Conservation (phyloP, 2,888 invertebrate species). For the Drosophila nigritarsus region DNA sequence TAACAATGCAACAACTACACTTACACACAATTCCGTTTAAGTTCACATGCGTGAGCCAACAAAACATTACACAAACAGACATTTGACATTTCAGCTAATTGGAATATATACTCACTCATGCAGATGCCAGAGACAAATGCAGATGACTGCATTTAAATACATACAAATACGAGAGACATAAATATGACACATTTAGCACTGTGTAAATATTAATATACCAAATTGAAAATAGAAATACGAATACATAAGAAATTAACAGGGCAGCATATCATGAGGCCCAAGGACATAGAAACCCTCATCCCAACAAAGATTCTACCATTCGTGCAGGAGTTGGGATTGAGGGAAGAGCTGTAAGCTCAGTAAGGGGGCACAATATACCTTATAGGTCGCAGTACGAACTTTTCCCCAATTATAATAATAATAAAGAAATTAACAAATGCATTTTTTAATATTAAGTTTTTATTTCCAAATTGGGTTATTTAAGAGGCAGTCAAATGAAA, state of each 20-base stretch:
- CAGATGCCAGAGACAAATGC: not conserved
- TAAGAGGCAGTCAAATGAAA: not conserved
- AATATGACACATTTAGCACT: not conserved
- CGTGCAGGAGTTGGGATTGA: too few relatives aligned
- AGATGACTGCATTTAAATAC: not conserved
- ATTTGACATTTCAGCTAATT: slow-evolving; percentile 53
- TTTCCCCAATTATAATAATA: too few relatives aligned
- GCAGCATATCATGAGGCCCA: too few relatives aligned
- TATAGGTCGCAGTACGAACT: too few relatives aligned
- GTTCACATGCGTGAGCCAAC: slow-evolving; percentile 13
- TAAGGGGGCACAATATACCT: too few relatives aligned
- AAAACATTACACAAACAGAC: slow-evolving; percentile 29
- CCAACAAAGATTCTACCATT: too few relatives aligned
- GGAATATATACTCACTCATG: slow-evolving; percentile 19
- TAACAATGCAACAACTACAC: not conserved
- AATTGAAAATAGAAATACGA: not conserved
- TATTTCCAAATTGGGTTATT: not conserved
- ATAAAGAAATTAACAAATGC: not conserved
- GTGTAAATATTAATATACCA: not conserved
- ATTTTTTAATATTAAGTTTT: not conserved
- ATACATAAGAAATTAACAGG: not conserved
- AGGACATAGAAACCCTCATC: too few relatives aligned
- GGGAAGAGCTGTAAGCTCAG: too few relatives aligned
- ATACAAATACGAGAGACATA: not conserved
- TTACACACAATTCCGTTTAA: slow-evolving; percentile 12